These are phyloP conservation scores for Drosophila robusta DNA, from an alignment of 2,888 invertebrate genomes.

Conservation along the genomic window DNA sequence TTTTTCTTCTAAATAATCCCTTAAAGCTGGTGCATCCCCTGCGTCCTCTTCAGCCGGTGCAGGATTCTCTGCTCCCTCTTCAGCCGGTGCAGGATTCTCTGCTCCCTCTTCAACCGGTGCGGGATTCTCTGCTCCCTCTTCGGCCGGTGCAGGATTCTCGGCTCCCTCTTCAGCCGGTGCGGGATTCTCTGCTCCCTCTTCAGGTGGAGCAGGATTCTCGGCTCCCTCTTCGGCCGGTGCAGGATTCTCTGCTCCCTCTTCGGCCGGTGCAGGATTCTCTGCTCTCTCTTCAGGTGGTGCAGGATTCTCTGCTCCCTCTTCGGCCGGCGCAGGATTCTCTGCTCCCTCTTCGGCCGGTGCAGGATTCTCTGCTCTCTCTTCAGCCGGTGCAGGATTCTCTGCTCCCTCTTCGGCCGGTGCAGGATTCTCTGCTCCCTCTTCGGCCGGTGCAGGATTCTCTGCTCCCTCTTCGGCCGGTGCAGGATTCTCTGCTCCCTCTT, in stretches of 20 bases:
- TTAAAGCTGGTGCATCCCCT: too few species aligned
- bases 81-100: background rate
- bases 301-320: background rate
- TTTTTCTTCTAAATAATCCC: too few species aligned
- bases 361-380: background rate
- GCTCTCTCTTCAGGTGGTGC: background rate
- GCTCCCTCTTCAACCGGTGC: background rate
- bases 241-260: background rate
- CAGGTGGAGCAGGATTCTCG: background rate
- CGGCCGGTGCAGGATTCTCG: background rate
- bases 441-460: background rate
- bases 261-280: background rate
- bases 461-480: background rate
- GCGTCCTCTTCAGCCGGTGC: too few species aligned
- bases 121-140: background rate
- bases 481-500: background rate
- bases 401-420: background rate
- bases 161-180: background rate
- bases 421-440: background rate
- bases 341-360: background rate
- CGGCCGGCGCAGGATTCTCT: background rate
- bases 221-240: background rate
- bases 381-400: background rate
- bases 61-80: too few species aligned
- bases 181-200: too few species aligned